These are phyloP conservation scores for Scalopus aquaticus DNA, from an alignment of 2,113 vertebrate genomes.

Conservation along the genomic window DNA sequence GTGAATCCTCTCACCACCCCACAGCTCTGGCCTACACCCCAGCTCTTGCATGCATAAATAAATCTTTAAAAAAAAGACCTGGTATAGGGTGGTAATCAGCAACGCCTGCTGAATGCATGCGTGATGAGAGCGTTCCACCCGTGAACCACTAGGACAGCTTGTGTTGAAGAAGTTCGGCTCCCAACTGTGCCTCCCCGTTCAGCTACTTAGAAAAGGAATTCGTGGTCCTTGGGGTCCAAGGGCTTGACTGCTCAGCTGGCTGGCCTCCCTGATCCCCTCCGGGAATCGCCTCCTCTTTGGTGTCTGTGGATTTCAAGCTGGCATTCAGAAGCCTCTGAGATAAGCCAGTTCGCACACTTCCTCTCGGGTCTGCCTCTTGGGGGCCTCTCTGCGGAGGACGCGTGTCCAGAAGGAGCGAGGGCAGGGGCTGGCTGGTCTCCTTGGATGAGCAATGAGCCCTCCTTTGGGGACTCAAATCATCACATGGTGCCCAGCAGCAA, in stretches of 20 bases:
- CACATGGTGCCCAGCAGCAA: neutral
- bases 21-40: too few relatives aligned
- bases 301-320: neutral
- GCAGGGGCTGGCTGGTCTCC: neutral
- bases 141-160: neutral
- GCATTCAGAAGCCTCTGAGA: neutral
- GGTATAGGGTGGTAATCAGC: neutral
- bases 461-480: neutral
- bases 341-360: neutral
- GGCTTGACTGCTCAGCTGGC: neutral
- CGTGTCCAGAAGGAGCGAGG: neutral
- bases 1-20: too few relatives aligned
- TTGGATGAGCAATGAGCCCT: neutral
- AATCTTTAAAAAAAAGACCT: too few relatives aligned
- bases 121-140: neutral
- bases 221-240: neutral
- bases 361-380: neutral
- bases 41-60: too few relatives aligned
- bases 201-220: constrained; percentile 16
- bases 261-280: neutral
- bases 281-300: neutral
- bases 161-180: neutral
- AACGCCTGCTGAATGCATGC: neutral
- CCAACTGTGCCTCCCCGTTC: neutral
- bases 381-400: too few relatives aligned